phyloP scores from a whole-genome alignment of 2,888 invertebrate species.

The Ganaspis brasiliensis region DNA sequence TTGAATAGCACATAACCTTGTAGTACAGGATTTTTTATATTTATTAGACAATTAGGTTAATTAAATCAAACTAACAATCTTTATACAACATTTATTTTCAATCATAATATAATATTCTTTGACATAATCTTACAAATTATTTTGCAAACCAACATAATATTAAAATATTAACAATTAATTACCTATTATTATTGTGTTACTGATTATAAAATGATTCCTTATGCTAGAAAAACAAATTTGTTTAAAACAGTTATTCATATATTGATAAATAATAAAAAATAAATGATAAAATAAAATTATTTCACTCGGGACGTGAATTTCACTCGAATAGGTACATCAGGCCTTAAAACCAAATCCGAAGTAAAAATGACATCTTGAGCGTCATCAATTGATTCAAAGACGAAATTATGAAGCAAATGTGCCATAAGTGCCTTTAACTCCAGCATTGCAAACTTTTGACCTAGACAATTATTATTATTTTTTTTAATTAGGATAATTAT shows the following conservation, averaged over 20 bases:
- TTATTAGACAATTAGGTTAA: no score
- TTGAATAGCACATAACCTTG: no score
- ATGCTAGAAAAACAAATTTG: no score
- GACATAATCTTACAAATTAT: no score
- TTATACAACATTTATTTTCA: no score
- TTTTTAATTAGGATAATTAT: background rate
- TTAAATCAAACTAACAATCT: no score
- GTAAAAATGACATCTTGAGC: slow-evolving; percentile 45
- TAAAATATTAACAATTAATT: no score
- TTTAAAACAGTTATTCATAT: background rate
- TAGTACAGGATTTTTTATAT: no score
- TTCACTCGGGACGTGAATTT: slow-evolving; percentile 47
- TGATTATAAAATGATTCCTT: no score
- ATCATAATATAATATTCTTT: no score
- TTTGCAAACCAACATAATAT: no score
- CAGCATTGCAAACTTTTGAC: slow-evolving; percentile 59
- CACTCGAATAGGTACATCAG: slow-evolving; percentile 42
- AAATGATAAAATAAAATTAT: background rate
- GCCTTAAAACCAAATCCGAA: slow-evolving; percentile 55
- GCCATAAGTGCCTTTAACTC: slow-evolving; percentile 60
- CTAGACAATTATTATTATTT: slow-evolving; percentile 31
- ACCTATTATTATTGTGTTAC: no score
- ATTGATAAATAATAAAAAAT: background rate
- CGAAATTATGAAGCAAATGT: slow-evolving; percentile 59
- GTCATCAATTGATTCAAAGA: slow-evolving; percentile 58